These are phyloP conservation scores for Neocrepidodera transversa DNA, from an alignment of 2,888 invertebrate genomes.

Conservation along the genomic window DNA sequence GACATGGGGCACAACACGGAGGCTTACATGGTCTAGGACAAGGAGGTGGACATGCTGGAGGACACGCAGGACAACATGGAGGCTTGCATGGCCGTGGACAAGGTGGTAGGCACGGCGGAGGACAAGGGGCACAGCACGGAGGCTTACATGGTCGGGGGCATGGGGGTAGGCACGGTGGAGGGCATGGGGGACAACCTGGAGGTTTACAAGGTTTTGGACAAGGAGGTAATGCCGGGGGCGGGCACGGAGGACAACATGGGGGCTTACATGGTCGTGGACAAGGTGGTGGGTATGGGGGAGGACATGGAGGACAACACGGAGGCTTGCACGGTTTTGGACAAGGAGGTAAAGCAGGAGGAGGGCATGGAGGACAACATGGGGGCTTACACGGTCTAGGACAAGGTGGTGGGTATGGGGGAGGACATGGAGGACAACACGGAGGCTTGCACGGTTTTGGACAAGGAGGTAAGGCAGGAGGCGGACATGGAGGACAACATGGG, in stretches of 20 bases:
- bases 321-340: background rate
- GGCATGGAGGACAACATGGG: background rate
- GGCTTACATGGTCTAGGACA: background rate
- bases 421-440: conserved; percentile 1
- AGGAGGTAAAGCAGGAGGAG: background rate
- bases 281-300: background rate
- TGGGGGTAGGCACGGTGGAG: background rate
- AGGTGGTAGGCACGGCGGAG: background rate
- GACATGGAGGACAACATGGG: background rate
- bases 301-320: background rate
- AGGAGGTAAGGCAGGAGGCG: background rate
- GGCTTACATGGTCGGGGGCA: background rate
- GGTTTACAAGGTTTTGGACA: background rate
- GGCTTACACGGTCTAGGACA: background rate
- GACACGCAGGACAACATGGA: background rate
- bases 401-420: background rate
- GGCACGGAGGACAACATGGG: background rate
- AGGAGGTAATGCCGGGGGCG: background rate
- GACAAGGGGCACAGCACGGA: background rate
- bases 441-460: background rate
- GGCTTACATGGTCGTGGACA: background rate
- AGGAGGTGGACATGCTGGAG: background rate
- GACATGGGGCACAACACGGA: background rate
- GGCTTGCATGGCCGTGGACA: background rate
- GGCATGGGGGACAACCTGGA: background rate